Base-by-base conservation (phyloP, 2,888 invertebrate species). In the Acleris laterana region DNA sequence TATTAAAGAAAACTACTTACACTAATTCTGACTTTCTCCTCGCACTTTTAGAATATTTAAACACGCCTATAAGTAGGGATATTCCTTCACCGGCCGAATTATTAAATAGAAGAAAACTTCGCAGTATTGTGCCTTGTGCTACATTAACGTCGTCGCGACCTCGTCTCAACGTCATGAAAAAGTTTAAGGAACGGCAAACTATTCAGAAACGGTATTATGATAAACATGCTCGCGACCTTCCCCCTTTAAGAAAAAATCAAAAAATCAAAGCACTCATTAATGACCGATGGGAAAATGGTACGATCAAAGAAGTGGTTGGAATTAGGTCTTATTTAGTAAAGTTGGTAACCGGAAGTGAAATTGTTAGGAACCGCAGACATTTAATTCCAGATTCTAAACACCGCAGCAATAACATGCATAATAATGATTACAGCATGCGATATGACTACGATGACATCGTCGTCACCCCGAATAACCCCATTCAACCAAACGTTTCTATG, bases 1-100 rank as follows among this genome's bases (percentile, higher is more conserved):
- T 72, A 4, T 38, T 71, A n/a, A 69, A 63, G 56, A 72, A 74
- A 56, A 59, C 68, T 19, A 44, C 38, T 2, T 25, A 58, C 17
- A 44, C 50, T 20, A 13, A n/a, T 9, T 19, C 19, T 9, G 67
- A 67, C 25, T 62, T 57, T 32, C 42, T 49, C 7, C 13, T 67
- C 42, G 62, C 48, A 46, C 32, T 67, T 4, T 42, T 67, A 6
- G 67, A 67, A 32, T 67, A 62, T 38, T 13, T 57, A 38, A 67
- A 67, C 17, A 67, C 62, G 17, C 67, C 67, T 7, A 38, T 67
- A 11, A 52, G 25, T 48, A 20, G 53, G n/a, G n/a, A 32, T 7
- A 13, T 67, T 19, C 32, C 62, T 2, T 62, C 67, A 22, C 67
- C 62, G 1, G 57, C 67, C 20, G 62, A 67, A 42, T 19, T 67